These are phyloP conservation scores for Glossophaga mutica DNA, from an alignment of 2,797 vertebrate genomes.

Conservation along the genomic window DNA sequence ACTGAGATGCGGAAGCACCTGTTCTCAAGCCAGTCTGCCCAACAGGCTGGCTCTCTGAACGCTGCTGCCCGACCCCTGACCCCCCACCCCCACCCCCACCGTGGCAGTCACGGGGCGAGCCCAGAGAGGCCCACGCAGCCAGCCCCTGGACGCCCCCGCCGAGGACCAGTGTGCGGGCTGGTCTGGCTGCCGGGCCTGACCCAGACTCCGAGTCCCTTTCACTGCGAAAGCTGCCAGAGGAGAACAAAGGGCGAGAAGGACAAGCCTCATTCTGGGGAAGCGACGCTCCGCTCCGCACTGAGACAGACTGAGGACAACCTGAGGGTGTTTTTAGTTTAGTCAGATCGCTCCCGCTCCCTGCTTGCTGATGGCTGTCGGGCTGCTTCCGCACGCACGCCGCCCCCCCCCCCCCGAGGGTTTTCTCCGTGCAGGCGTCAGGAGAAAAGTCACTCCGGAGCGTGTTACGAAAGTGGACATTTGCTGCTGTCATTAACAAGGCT, in stretches of 20 bases:
- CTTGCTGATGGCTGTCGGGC: constrained; percentile 47
- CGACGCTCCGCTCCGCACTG: not conserved
- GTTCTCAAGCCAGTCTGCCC: not conserved
- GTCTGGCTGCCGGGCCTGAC: not conserved
- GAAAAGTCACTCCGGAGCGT: constrained; percentile 50
- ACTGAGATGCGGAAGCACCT: not conserved
- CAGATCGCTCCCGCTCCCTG: constrained; percentile 52
- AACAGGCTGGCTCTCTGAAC: rapidly evolving
- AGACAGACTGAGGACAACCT: constrained; percentile 55
- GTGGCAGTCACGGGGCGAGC: rapidly evolving
- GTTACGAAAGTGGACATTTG: constrained; percentile 76
- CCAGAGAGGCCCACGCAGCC: rapidly evolving
- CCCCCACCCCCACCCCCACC: too few species aligned
- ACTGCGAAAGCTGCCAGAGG: not conserved
- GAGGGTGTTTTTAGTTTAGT: constrained; percentile 46
- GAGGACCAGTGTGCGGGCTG: rapidly evolving
- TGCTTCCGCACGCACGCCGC: not conserved
- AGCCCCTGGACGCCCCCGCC: not conserved
- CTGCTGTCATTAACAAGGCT: constrained; percentile 70
- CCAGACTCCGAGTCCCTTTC: not conserved
- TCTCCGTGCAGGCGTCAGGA: constrained; percentile 54
- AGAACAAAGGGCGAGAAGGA: constrained; percentile 1
- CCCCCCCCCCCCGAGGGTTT: constrained; percentile 58
- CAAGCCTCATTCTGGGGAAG: not conserved
- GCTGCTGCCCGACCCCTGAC: not conserved